Percentiles rank a stretch among this genome's conserved stretches.
phyloP scores from a whole-genome alignment of 2,797 vertebrate genomes.

The Prionace glauca region DNA sequence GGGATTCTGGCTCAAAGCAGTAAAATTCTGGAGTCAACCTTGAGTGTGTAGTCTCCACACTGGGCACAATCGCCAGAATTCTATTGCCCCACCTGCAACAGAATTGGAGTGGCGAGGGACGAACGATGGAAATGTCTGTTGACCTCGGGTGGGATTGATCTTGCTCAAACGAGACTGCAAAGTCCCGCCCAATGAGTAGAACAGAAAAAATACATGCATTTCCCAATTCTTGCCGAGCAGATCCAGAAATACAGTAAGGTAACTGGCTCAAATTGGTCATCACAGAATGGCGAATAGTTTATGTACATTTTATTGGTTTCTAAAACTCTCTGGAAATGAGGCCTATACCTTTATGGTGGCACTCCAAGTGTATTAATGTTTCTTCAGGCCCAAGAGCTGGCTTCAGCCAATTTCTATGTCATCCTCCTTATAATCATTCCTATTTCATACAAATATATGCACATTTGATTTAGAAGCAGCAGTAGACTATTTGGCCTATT shows the following conservation, averaged over 20 bases:
- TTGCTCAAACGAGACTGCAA: no score
- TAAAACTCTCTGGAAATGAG: background rate
- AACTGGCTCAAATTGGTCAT: background rate
- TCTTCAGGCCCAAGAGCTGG: background rate
- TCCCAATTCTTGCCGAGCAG: background rate
- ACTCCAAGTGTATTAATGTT: background rate
- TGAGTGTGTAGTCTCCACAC: background rate
- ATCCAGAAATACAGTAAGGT: background rate
- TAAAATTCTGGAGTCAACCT: background rate
- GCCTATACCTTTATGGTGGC: background rate
- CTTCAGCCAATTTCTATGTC: background rate
- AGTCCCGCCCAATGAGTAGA: background rate
- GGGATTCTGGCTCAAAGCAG: background rate
- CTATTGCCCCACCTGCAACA: no score
- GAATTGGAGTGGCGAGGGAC: no score
- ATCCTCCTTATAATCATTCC: background rate
- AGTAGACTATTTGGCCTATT: no score
- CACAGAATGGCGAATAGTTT: background rate
- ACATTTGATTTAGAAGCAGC: no score
- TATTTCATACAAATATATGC: background rate
- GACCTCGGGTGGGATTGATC: no score
- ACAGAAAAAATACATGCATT: background rate
- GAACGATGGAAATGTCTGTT: no score
- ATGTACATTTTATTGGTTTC: background rate
- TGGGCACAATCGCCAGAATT: background rate